Evolutionary conservation across 1,140 invertebrate genomes (phyloP).

Genomic region (Cydia amplana): DNA sequence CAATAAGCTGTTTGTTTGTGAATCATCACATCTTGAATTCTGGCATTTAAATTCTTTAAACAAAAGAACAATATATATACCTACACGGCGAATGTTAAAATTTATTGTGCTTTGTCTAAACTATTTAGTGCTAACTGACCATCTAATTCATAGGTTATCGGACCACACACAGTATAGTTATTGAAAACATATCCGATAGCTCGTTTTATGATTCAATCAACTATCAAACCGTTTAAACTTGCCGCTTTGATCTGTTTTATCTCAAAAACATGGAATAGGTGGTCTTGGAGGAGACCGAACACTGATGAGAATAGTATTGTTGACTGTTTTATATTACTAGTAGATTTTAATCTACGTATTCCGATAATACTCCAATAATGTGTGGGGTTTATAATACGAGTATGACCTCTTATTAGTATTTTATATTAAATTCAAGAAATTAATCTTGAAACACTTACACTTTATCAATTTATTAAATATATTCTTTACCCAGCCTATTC

Average conservation of each 20-base stretch:
- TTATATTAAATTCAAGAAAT: no score
- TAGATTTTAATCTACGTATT: no score
- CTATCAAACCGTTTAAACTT: slow-evolving; percentile 16
- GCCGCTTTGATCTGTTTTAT: slow-evolving; percentile 20
- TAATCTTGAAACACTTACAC: no score
- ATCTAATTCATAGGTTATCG: slow-evolving; percentile 4
- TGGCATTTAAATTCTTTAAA: no score
- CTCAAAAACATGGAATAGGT: slow-evolving; percentile 10
- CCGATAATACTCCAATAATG: no score
- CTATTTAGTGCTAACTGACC: slow-evolving; percentile 1
- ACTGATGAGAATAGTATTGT: background rate
- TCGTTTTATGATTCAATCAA: slow-evolving; percentile 29
- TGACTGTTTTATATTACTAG: background rate
- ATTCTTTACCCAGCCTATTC: no score
- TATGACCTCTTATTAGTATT: no score
- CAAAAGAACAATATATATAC: background rate
- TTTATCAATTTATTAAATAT: no score
- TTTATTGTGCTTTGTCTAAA: background rate
- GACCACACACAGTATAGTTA: slow-evolving; percentile 30
- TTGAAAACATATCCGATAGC: slow-evolving; percentile 20
- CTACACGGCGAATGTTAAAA: background rate
- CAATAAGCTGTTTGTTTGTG: no score
- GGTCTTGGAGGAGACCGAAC: background rate
- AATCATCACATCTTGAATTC: no score
- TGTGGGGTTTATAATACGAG: no score